These are phyloP conservation scores for Callithrix jacchus DNA, from an alignment of 2,113 vertebrate genomes.

Conservation along the genomic window DNA sequence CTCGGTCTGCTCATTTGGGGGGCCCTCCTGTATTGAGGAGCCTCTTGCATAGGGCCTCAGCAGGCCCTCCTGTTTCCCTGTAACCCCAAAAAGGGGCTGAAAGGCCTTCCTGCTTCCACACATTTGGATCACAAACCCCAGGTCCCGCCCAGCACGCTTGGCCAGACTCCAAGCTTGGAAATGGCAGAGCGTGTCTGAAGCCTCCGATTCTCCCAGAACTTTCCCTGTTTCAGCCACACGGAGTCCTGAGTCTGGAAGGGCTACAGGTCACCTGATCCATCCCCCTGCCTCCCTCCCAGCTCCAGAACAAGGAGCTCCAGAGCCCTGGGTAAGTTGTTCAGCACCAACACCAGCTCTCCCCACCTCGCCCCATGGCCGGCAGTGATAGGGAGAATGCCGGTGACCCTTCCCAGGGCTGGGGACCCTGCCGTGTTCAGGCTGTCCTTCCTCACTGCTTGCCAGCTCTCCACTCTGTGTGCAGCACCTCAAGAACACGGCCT, in stretches of 20 bases:
- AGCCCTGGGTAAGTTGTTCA: no score
- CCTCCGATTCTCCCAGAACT: not conserved
- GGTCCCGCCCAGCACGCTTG: accelerated
- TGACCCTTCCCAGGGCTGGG: not conserved
- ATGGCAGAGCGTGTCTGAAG: accelerated
- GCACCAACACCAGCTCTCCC: accelerated
- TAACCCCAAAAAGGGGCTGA: not conserved
- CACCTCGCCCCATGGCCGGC: not conserved
- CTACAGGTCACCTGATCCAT: not conserved
- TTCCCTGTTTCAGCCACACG: no score
- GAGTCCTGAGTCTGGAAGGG: not conserved
- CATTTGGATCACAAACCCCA: not conserved
- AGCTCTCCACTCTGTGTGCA: accelerated
- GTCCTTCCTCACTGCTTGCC: not conserved
- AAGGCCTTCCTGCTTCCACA: not conserved
- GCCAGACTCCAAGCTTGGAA: not conserved
- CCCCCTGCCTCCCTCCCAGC: not conserved
- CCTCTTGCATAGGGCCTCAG: no score
- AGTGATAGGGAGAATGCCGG: not conserved
- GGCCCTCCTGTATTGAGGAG: no score
- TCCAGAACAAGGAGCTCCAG: not conserved
- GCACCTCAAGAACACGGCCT: accelerated
- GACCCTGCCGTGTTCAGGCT: accelerated
- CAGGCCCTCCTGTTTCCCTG: not conserved
- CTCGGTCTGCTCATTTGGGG: not conserved